These are phyloP conservation scores for Silurus asotus DNA, from an alignment of 2,113 vertebrate species.

Conservation along the genomic window DNA sequence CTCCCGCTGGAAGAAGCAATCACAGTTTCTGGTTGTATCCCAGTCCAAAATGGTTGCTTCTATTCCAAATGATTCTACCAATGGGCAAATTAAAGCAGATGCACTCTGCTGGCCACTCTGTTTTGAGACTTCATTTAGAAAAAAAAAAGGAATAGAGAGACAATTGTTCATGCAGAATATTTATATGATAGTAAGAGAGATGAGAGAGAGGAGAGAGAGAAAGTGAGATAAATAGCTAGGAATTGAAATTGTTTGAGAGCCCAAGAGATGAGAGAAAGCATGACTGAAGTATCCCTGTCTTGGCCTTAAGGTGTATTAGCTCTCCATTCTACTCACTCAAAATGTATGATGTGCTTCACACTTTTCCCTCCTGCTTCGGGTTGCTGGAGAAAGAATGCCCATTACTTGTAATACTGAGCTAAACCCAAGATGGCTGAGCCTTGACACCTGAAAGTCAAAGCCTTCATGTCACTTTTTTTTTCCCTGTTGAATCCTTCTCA, in stretches of 20 bases:
- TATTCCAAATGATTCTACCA: conserved; percentile 35
- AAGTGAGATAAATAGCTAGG: background rate
- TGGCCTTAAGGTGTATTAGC: conserved; percentile 21
- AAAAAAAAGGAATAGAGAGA: conserved; percentile 11
- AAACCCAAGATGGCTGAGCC: conserved; percentile 22
- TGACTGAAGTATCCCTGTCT: background rate
- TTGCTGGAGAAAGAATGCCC: conserved; percentile 23
- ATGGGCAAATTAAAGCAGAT: conserved; percentile 32
- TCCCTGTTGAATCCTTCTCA: background rate
- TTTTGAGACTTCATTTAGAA: conserved; percentile 7
- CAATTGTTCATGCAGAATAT: background rate
- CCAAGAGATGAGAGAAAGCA: background rate
- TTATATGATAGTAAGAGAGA: background rate
- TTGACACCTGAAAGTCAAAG: conserved; percentile 6
- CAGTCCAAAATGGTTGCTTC: conserved; percentile 13
- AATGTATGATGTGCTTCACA: conserved; percentile 43
- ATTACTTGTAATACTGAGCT: conserved; percentile 22
- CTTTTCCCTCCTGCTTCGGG: conserved; percentile 23
- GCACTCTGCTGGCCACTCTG: background rate
- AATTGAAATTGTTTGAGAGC: background rate
- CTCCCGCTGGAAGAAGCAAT: conserved; percentile 34
- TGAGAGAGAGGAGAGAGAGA: background rate
- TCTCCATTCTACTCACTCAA: conserved; percentile 19
- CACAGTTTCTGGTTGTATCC: background rate
- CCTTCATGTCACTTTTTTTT: background rate